A percentile compares a stretch with the other conserved stretches of the same genome.
Conservation (phyloP, 1,140 invertebrate genomes). For the Macrobrachium rosenbergii region DNA sequence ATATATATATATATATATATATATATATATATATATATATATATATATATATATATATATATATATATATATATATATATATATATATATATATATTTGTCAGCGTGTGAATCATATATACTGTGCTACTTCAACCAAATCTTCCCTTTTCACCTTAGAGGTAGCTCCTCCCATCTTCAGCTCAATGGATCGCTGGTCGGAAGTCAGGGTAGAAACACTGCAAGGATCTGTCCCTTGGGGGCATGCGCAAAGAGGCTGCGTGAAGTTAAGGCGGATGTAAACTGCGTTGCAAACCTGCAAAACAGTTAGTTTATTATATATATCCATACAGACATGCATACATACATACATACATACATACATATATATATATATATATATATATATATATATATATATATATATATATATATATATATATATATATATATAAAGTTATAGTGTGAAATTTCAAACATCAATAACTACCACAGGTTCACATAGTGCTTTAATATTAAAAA, state of each 20-base stretch:
- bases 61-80: too few relatives aligned
- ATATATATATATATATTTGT: too few relatives aligned
- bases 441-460: too few relatives aligned
- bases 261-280: conserved; percentile 91
- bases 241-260: conserved; percentile 92
- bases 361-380: background rate
- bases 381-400: too few relatives aligned
- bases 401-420: too few relatives aligned
- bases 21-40: too few relatives aligned
- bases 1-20: too few relatives aligned
- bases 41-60: too few relatives aligned
- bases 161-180: conserved; percentile 71
- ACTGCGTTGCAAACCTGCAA: conserved; percentile 91
- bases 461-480: too few relatives aligned
- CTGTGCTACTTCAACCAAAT: background rate
- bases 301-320: background rate
- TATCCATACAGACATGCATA: background rate
- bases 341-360: background rate
- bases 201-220: conserved; percentile 87
- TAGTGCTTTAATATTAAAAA: too few relatives aligned
- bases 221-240: conserved; percentile 89
- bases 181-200: conserved; percentile 92
- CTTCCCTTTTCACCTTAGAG: conserved; percentile 9
- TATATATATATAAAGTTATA: too few relatives aligned
- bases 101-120: too few relatives aligned